Evolutionary conservation across 2,888 invertebrate genomes (phyloP).

Genomic region (Agelastica alni): DNA sequence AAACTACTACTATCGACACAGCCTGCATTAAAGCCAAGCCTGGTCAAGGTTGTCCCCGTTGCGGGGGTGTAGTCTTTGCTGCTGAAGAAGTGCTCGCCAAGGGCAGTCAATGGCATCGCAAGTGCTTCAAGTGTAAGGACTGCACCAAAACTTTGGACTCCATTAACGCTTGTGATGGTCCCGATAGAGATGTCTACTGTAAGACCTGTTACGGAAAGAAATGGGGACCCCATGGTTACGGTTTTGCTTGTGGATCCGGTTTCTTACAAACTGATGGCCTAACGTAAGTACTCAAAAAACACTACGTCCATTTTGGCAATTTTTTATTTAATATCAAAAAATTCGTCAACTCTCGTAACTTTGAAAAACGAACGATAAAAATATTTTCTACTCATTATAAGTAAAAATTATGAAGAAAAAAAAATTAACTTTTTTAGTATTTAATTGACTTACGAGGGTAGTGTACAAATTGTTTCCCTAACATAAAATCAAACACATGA

Average conservation of each 20-base stretch:
- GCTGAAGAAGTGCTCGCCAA: constrained; percentile 94
- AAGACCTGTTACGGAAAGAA: constrained; percentile 97
- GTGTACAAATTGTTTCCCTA: too few species aligned
- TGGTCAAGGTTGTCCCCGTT: constrained; percentile 87
- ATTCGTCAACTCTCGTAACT: too few species aligned
- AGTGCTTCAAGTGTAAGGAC: constrained; percentile 90
- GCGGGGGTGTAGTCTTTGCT: constrained; percentile 89
- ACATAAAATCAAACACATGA: too few species aligned
- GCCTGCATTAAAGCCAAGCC: constrained; percentile 78
- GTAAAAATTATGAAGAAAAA: too few species aligned
- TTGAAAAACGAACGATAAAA: too few species aligned
- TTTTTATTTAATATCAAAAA: too few species aligned
- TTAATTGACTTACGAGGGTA: too few species aligned
- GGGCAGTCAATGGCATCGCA: constrained; percentile 88
- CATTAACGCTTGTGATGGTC: constrained; percentile 93
- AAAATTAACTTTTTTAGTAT: too few species aligned
- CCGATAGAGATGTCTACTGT: constrained; percentile 92
- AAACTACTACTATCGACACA: constrained; percentile 78
- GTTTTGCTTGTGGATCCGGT: constrained; percentile 93
- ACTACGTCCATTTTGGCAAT: too few species aligned
- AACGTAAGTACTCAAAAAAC: constrained; percentile 73
- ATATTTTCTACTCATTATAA: too few species aligned
- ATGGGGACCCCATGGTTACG: constrained; percentile 96
- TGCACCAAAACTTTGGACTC: constrained; percentile 94
- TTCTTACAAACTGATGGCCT: constrained; percentile 91